Percentiles rank a stretch among this genome's conserved stretches.
Conservation (phyloP, 2,113 vertebrate species). For the Pollimyrus isidori region DNA sequence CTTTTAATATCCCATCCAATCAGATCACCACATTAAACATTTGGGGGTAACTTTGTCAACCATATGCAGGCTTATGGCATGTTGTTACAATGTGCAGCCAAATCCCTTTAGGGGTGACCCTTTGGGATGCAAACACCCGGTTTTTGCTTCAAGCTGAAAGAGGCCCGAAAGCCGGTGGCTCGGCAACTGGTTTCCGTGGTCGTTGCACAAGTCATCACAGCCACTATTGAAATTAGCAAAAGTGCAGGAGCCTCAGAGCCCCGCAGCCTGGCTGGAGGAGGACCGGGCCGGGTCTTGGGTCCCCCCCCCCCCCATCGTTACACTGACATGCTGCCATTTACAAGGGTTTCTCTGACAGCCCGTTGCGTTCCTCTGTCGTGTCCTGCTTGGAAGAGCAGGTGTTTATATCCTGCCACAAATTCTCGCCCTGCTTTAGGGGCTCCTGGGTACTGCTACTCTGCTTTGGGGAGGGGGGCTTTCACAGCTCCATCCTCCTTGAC, state of each 20-base stretch:
- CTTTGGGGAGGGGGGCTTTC: not conserved
- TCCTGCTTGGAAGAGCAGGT: not conserved
- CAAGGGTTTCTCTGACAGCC: not conserved
- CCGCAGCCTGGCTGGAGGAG: not conserved
- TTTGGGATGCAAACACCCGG: not conserved
- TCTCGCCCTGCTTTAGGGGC: not conserved
- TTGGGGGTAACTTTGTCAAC: not conserved
- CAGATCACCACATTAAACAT: not conserved
- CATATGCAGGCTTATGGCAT: not conserved
- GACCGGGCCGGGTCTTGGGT: not conserved
- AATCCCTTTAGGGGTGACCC: not conserved
- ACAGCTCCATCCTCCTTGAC: too few relatives aligned
- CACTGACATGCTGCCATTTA: constrained; percentile 2
- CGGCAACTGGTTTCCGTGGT: not conserved
- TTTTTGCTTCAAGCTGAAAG: not conserved
- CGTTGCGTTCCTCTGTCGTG: not conserved
- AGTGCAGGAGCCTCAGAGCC: not conserved
- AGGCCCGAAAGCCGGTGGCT: not conserved
- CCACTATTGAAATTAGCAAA: too few relatives aligned
- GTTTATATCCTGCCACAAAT: constrained; percentile 15
- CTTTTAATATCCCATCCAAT: not conserved
- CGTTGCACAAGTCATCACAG: not conserved
- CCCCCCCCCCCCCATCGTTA: not conserved
- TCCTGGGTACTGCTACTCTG: not conserved
- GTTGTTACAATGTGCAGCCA: not conserved